Base-by-base conservation (phyloP, 2,113 vertebrate genomes). In the Tautogolabrus adspersus region DNA sequence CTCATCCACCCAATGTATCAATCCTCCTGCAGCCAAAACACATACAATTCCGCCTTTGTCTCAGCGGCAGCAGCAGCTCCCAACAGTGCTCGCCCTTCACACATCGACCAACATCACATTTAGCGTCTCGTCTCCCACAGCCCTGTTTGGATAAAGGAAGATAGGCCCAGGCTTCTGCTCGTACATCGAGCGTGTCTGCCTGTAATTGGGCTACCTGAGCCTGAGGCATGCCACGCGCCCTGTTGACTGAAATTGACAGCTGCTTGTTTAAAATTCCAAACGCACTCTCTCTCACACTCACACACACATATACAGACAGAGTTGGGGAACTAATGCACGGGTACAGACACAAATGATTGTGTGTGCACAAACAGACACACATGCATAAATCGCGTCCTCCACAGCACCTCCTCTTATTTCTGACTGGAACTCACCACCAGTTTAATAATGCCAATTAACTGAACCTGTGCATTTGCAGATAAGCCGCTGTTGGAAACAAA, bases 171-270 rank as follows among this genome's bases (percentile, higher is more conserved):
- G 82, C 72, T 81, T 79, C 83, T 73, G 85, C 66, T 79, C 34
- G 56, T 78, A 81, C 47, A 62, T 79, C 15, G 61, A 89, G 72
- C 56, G 67, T 87, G 79, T 91, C 88, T 83, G 81, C 71, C 69
- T 87, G 87, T 94, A 94, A 94, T 93, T 94, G 91, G 92, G 63
- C 90, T 93, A 91, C 91, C 89, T 91, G 88, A 84, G 87, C 90
- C 87, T 78, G 58, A 74, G 85, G 87, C 92, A 84, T 82, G 88
- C 75, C 85, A 82, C 34, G 83, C 60, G 37, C 51, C 51, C 38
- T 52, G 59, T 79, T 92, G 91, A 94, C 90, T 90, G 87, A 90
- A 92, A 93, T 87, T 91, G 93, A 93, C 91, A 93, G 91, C 72
- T 79, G 81, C 84, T 89, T 86, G 88, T 88, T 92, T 92, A 87